These are phyloP conservation scores for Morpho deidamia DNA, from an alignment of 2,888 invertebrate genomes.

Conservation along the genomic window DNA sequence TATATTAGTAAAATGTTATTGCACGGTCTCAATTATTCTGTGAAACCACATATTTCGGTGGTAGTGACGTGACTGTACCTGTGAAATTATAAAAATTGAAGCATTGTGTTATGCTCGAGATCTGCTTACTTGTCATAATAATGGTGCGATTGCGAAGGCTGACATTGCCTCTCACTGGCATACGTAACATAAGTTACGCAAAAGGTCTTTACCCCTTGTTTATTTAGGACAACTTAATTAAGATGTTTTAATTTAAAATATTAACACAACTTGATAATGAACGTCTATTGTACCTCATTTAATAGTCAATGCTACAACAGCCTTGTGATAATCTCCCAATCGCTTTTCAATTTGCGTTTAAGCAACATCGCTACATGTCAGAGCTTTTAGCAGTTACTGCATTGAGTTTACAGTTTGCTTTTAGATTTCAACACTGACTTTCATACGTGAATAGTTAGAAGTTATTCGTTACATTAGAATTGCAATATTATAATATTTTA, in stretches of 20 bases:
- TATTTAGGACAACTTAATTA: constrained; percentile 68
- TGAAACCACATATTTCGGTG: constrained; percentile 13
- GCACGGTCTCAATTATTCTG: constrained; percentile 8
- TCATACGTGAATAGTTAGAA: not conserved
- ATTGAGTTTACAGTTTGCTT: constrained; percentile 32
- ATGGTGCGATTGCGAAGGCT: constrained; percentile 47
- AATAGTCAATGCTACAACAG: constrained; percentile 7
- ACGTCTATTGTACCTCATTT: constrained; percentile 35
- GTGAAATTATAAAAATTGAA: constrained; percentile 23
- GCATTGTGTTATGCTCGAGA: constrained; percentile 39
- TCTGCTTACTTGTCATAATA: constrained; percentile 54
- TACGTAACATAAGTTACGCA: constrained; percentile 69
- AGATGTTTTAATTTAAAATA: constrained; percentile 66
- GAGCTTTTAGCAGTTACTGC: constrained; percentile 43
- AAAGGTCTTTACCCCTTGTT: constrained; percentile 74
- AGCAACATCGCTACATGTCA: constrained; percentile 33
- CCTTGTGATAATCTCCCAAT: constrained; percentile 40
- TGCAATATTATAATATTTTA: too few species aligned
- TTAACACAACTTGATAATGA: constrained; percentile 45
- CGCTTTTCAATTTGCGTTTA: constrained; percentile 47
- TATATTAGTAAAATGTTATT: constrained; percentile 3
- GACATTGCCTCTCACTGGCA: constrained; percentile 75
- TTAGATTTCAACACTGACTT: constrained; percentile 37
- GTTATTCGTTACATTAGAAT: not conserved
- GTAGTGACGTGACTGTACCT: constrained; percentile 7